Evolutionary conservation across 2,888 invertebrate genomes (phyloP), one percentile per base, ranked within the genome.

Genomic region (Pseudolycoriella hygida): DNA sequence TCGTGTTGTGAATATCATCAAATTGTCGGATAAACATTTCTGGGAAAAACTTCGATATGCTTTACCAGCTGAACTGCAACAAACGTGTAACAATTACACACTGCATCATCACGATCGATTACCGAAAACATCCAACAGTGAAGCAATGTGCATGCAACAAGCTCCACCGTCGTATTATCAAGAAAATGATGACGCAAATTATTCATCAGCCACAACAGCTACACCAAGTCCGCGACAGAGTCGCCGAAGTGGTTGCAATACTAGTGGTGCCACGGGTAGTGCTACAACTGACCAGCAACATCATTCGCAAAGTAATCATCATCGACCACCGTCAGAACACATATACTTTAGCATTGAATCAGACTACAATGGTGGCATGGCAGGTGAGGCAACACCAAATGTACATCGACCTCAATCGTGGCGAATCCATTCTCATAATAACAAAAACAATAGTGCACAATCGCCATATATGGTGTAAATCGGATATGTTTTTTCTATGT

Each of bases 11-110:
- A 64, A 64, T 48, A 74, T 85, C 46, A 76, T 93, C 40, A 74
- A 81, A 50, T 86, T 86, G 79, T 84, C 82, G 52, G 90, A 94
- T 64, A 83, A 84, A 53, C 73, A 87, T 58, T 94, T 94, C 68
- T 93, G 93, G 90, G 90, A 92, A 61, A 81, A 89, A 55, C 68
- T 94, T 51, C 76, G 84, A 56, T 90, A 87, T 63, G 82, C 86
- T 45, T 77, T 93, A 76, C 90, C 90, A 5, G 80, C 82, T 51
- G 66, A 66, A 47, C 62, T 82, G 53, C 77, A 77, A 56, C 85
- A 85, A 65, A 73, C 85, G n/a, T 84, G 86, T 57, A 87, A 87
- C 60, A 87, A 86, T 54, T 87, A 87, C 60, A 87, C 86, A 42
- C 72, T 87, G 57, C 83, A 83, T 32, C 64, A 65, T 48, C 66